These are phyloP conservation scores for Nebria brevicollis DNA, from an alignment of 2,888 invertebrate species.

Conservation along the genomic window DNA sequence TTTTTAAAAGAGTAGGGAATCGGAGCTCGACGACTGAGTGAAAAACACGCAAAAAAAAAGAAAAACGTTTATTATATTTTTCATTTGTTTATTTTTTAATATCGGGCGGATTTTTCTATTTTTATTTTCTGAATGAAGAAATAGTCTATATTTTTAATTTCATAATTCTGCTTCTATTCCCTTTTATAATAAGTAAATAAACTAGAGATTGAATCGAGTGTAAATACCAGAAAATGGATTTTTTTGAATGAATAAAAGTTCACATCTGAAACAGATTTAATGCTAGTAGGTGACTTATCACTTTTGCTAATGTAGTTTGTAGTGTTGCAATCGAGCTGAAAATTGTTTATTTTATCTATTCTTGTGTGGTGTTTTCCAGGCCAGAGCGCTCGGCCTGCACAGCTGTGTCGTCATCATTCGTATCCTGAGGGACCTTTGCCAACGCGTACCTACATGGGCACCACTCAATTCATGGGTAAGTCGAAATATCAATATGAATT, in stretches of 20 bases:
- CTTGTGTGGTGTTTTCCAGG: slow-evolving; percentile 68
- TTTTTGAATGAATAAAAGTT: slow-evolving; percentile 55
- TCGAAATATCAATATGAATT: slow-evolving; percentile 51
- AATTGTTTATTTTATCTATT: slow-evolving; percentile 36
- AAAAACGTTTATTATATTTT: slow-evolving; percentile 32
- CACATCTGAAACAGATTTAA: slow-evolving; percentile 58
- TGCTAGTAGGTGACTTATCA: slow-evolving; percentile 46
- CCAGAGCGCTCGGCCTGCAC: slow-evolving; percentile 94
- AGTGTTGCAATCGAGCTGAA: slow-evolving; percentile 30
- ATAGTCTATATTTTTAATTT: neutral
- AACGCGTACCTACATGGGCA: slow-evolving; percentile 93
- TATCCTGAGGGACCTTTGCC: slow-evolving; percentile 94
- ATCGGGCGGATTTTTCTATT: slow-evolving; percentile 49
- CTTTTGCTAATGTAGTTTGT: slow-evolving; percentile 27
- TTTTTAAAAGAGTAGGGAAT: slow-evolving; percentile 54
- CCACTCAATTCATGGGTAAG: slow-evolving; percentile 93
- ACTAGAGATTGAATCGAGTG: slow-evolving; percentile 30
- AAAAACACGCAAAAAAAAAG: slow-evolving; percentile 8
- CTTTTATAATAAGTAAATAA: slow-evolving; percentile 50
- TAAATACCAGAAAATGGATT: neutral
- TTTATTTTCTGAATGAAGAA: slow-evolving; percentile 40
- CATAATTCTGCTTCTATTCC: slow-evolving; percentile 57
- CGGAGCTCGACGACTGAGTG: slow-evolving; percentile 51
- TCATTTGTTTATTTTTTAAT: neutral
- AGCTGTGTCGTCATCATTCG: slow-evolving; percentile 97